Evolutionary conservation across 1,140 invertebrate species (phyloP).

Genomic region (Stratiolaelaps scimitus): DNA sequence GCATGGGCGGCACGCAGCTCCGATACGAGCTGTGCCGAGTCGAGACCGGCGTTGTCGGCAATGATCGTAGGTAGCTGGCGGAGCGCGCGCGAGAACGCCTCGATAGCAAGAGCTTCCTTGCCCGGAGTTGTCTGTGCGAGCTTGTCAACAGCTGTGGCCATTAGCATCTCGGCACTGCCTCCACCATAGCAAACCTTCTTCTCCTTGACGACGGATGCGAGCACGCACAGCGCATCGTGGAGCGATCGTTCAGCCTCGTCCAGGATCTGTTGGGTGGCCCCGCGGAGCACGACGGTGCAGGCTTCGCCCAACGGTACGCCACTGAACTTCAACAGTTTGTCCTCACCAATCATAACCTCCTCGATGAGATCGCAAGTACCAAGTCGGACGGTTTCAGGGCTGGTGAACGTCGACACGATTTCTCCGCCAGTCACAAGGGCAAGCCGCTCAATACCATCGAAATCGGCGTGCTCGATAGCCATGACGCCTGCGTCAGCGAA

Average conservation of each 20-base stretch:
- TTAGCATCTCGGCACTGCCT: constrained; percentile 85
- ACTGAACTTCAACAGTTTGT: constrained; percentile 84
- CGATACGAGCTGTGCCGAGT: constrained; percentile 84
- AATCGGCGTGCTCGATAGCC: constrained; percentile 99
- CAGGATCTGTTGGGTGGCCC: constrained; percentile 97
- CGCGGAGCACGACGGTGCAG: constrained; percentile 89
- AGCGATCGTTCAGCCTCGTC: constrained; percentile 96
- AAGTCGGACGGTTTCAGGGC: constrained; percentile 76
- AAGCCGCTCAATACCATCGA: constrained; percentile 94
- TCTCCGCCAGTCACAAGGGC: constrained; percentile 93
- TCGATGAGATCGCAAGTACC: constrained; percentile 91
- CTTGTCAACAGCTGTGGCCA: constrained; percentile 77
- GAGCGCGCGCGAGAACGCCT: constrained; percentile 81
- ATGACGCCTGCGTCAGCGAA: constrained; percentile 96
- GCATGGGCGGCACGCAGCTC: constrained; percentile 78
- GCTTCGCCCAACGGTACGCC: constrained; percentile 89
- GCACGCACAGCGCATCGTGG: constrained; percentile 94
- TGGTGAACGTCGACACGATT: constrained; percentile 96
- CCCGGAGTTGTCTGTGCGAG: constrained; percentile 79
- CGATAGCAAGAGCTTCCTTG: constrained; percentile 94
- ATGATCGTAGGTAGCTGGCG: constrained; percentile 74
- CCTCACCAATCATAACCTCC: constrained; percentile 96
- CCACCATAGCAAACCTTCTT: constrained; percentile 80
- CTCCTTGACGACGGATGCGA: constrained; percentile 87
- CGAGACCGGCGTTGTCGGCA: constrained; percentile 96